These are phyloP conservation scores for Gadopsis marmoratus DNA, from an alignment of 2,797 vertebrate genomes.

Conservation along the genomic window DNA sequence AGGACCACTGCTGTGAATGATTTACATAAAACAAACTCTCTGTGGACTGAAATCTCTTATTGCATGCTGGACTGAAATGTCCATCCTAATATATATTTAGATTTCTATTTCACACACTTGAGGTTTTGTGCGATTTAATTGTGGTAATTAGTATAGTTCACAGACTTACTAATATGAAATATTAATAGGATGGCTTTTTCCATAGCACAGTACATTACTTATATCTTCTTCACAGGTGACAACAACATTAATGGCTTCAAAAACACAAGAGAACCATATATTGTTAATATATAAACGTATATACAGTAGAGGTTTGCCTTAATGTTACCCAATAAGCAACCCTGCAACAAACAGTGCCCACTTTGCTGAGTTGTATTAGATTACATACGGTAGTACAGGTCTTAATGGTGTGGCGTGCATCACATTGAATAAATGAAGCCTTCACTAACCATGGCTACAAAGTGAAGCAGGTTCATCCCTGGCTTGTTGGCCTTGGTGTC, in stretches of 20 bases:
- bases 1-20: constrained; percentile 13
- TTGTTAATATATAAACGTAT: background rate
- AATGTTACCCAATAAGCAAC: background rate
- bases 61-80: background rate
- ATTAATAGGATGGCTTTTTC: constrained; percentile 3
- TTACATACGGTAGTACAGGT: background rate
- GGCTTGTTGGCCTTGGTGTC: constrained; percentile 99
- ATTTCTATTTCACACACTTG: background rate
- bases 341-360: background rate
- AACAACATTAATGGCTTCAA: constrained; percentile 2
- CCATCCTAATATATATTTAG: background rate
- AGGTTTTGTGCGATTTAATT: background rate
- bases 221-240: background rate
- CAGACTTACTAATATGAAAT: constrained; percentile 24
- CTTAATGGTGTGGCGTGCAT: background rate
- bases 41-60: background rate
- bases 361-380: background rate
- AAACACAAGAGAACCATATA: background rate
- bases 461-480: constrained; percentile 98
- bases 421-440: background rate
- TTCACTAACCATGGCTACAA: constrained; percentile 94
- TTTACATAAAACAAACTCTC: constrained; percentile 13
- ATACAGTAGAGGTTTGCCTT: background rate
- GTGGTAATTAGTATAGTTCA: background rate
- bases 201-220: background rate